phyloP scores from a whole-genome alignment of 2,888 invertebrate genomes.

The Hypomecis punctinalis region DNA sequence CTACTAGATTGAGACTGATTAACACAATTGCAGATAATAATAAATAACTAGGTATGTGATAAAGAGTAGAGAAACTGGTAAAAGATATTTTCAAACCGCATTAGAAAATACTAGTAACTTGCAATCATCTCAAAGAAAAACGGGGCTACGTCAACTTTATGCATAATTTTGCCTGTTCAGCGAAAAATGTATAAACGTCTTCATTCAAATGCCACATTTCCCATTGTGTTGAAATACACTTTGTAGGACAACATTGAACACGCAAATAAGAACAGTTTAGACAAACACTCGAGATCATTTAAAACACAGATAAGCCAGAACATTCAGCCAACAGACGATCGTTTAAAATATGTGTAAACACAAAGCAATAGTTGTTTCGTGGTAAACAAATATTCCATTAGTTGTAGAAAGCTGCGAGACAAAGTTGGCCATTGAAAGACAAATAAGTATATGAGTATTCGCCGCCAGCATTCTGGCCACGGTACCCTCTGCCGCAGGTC shows the following conservation, averaged over 20 bases:
- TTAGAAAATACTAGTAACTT: no score
- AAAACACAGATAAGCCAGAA: slow-evolving; percentile 27
- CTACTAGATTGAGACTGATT: no score
- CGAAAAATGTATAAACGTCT: not conserved
- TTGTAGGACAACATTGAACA: slow-evolving; percentile 4
- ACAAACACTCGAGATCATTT: slow-evolving; percentile 22
- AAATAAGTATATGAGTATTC: slow-evolving; percentile 12
- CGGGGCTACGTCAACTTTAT: no score
- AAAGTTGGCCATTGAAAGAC: slow-evolving; percentile 17
- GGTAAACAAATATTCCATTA: slow-evolving; percentile 62
- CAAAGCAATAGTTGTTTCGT: slow-evolving; percentile 18
- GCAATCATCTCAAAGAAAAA: no score
- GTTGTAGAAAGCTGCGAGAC: slow-evolving; percentile 52
- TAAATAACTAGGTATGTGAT: no score
- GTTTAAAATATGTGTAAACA: slow-evolving; percentile 31
- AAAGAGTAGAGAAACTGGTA: no score
- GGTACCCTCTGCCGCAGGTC: no score
- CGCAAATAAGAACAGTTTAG: slow-evolving; percentile 4
- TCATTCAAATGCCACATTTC: not conserved
- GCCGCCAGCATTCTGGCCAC: no score
- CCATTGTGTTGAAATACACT: slow-evolving; percentile 6
- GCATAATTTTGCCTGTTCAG: no score
- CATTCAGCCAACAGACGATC: slow-evolving; percentile 21
- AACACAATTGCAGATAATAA: no score
- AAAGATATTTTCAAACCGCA: no score